A percentile compares a stretch with the other conserved stretches of the same genome.
These are phyloP conservation scores for Spodoptera littoralis DNA, from an alignment of 2,888 invertebrate genomes.

Conservation along the genomic window DNA sequence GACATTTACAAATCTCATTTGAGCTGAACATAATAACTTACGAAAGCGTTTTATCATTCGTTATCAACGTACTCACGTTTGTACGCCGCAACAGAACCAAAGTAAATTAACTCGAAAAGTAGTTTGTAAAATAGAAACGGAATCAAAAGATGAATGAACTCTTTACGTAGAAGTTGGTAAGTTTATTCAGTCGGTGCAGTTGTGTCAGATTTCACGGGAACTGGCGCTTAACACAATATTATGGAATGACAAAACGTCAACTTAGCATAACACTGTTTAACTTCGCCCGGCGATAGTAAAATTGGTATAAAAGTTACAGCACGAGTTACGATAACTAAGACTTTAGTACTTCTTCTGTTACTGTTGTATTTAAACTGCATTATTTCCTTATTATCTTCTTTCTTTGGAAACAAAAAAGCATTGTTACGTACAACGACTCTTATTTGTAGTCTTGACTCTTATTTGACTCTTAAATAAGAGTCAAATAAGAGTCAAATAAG, in stretches of 20 bases:
- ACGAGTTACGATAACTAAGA: constrained; percentile 22
- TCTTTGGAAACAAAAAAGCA: no score
- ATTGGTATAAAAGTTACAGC: constrained; percentile 59
- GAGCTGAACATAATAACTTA: constrained; percentile 17
- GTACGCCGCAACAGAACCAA: constrained; percentile 23
- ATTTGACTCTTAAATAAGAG: no score
- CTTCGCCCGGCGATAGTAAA: constrained; percentile 68
- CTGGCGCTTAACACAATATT: constrained; percentile 82
- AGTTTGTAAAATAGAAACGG: constrained; percentile 47
- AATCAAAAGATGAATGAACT: constrained; percentile 67
- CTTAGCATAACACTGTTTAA: constrained; percentile 80
- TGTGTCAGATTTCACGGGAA: constrained; percentile 79
- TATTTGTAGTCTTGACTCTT: no score
- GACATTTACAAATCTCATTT: constrained; percentile 2
- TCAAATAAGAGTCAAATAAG: no score
- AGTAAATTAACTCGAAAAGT: constrained; percentile 48
- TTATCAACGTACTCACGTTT: constrained; percentile 34
- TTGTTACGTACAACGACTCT: no score
- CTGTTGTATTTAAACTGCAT: neutral
- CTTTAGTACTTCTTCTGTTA: constrained; percentile 20
- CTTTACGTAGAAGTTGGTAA: constrained; percentile 68
- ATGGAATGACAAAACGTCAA: constrained; percentile 78
- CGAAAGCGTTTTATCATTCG: constrained; percentile 32
- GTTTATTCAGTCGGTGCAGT: constrained; percentile 79
- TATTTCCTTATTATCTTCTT: no score